Evolutionary conservation across 1,140 invertebrate genomes (phyloP).

Genomic region (Conus ventricosus): DNA sequence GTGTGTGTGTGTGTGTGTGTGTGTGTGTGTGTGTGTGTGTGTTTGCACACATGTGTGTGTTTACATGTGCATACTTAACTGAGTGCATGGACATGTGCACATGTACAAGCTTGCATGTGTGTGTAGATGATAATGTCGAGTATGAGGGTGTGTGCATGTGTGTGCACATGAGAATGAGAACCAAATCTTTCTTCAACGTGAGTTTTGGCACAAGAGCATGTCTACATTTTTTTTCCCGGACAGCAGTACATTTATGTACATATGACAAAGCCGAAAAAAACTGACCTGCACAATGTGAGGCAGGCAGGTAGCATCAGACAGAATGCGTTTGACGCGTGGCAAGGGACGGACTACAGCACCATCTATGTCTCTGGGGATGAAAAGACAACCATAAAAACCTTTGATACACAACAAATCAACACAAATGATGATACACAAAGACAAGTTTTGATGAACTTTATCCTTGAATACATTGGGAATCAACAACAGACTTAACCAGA

Average conservation of each 20-base stretch:
- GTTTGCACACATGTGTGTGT: neutral
- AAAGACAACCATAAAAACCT: neutral
- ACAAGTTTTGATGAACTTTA: neutral
- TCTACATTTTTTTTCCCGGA: too few species aligned
- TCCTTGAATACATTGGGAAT: too few species aligned
- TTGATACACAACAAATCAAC: too few species aligned
- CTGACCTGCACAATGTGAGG: conserved; percentile 92
- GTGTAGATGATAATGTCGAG: too few species aligned
- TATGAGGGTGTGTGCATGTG: too few species aligned
- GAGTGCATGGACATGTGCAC: neutral
- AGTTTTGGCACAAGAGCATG: too few species aligned
- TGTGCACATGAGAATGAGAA: too few species aligned
- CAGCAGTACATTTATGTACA: neutral
- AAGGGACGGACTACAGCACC: conserved; percentile 95
- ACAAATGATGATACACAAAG: neutral
- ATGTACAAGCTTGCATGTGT: neutral
- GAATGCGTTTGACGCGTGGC: conserved; percentile 90
- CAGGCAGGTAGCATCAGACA: conserved; percentile 91
- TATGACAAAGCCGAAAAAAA: neutral
- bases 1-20: neutral
- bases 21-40: neutral
- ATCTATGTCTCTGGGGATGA: conserved; percentile 82
- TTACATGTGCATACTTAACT: neutral
- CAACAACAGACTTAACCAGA: too few species aligned
- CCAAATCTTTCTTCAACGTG: too few species aligned